Percentiles rank a stretch among this genome's conserved stretches.
Evolutionary conservation across 2,888 invertebrate species (phyloP).

Genomic region (Lochmaea crataegi): DNA sequence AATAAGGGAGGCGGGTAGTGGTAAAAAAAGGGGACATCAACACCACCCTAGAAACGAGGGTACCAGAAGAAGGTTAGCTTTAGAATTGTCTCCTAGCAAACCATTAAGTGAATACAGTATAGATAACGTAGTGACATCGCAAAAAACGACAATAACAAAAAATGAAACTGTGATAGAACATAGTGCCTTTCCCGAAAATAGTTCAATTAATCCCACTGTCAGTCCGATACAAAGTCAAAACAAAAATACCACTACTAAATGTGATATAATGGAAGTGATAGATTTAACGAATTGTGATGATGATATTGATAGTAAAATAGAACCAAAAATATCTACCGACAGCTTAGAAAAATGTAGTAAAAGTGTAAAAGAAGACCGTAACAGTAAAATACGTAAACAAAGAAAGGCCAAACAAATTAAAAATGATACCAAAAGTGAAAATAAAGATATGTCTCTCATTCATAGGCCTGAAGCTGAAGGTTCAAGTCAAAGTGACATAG

Average conservation of each 20-base stretch:
- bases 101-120: slow-evolving; percentile 54
- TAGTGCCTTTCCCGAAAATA: slow-evolving; percentile 58
- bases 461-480: slow-evolving; percentile 65
- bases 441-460: slow-evolving; percentile 57
- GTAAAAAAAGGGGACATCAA: slow-evolving; percentile 78
- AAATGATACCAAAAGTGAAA: slow-evolving; percentile 39
- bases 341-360: slow-evolving; percentile 35
- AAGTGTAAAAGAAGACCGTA: slow-evolving; percentile 50
- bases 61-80: slow-evolving; percentile 67
- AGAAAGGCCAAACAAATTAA: slow-evolving; percentile 35
- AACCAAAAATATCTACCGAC: slow-evolving; percentile 34
- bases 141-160: slow-evolving; percentile 46
- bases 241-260: slow-evolving; percentile 44
- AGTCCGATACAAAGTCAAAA: slow-evolving; percentile 42
- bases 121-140: slow-evolving; percentile 50
- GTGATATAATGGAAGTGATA: slow-evolving; percentile 59
- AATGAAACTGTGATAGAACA: slow-evolving; percentile 47
- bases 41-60: slow-evolving; percentile 77
- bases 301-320: slow-evolving; percentile 47
- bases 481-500: slow-evolving; percentile 67
- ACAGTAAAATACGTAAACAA: slow-evolving; percentile 52
- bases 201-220: slow-evolving; percentile 51
- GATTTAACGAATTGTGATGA: slow-evolving; percentile 64
- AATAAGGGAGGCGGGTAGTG: slow-evolving; percentile 72
- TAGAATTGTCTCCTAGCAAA: slow-evolving; percentile 60